Evolutionary conservation across 1,140 invertebrate genomes (phyloP), one percentile per base, ranked within the genome.

Genomic region (Plectrocnemia conspersa): DNA sequence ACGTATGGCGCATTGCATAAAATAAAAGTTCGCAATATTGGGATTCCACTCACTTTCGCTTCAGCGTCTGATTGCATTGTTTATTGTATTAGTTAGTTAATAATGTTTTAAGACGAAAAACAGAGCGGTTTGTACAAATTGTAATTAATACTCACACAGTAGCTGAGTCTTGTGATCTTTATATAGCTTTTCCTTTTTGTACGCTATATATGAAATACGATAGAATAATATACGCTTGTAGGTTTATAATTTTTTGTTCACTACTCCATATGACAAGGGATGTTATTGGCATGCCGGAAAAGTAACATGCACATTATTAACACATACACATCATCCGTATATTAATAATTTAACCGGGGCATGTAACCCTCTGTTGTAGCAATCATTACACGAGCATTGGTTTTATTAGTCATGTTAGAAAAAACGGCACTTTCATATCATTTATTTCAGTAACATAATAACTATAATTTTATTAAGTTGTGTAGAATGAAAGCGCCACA

Each of bases 41-140:
- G 55, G 48, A 54, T 21, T 52, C 54, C 22, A 18, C 58, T 56
- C 58, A 60, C 58, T 52, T 52, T 55, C 49, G 54, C 58, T 60
- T 60, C 58, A 42, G 58, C 35, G 58, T 60, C 49, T 46, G 53
- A 52, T 54, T 36, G 40, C 48, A 55, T 42, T 54, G 24, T 47
- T 18, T 55, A 49, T 27, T 55, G 22, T 33, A 22, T 18, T 44
- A 16, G 13, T 45, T 49, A 36, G 46, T 48, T 40, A 42, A 40
- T 45, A 47, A 23, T 56, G 24, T 49, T 23, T 36, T 49, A 49
- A 29, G 21, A 23, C 35, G 47, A 35, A 27, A 7, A 33, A 44
- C 23, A 29, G 7, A 38, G 35, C 53, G 53, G 53, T 48, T 55
- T 48, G 35, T 55, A 40, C 35, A 27, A 48, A 36, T 48, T 24